Evolutionary conservation across 2,113 vertebrate species (phyloP).

Genomic region (Daboia siamensis): DNA sequence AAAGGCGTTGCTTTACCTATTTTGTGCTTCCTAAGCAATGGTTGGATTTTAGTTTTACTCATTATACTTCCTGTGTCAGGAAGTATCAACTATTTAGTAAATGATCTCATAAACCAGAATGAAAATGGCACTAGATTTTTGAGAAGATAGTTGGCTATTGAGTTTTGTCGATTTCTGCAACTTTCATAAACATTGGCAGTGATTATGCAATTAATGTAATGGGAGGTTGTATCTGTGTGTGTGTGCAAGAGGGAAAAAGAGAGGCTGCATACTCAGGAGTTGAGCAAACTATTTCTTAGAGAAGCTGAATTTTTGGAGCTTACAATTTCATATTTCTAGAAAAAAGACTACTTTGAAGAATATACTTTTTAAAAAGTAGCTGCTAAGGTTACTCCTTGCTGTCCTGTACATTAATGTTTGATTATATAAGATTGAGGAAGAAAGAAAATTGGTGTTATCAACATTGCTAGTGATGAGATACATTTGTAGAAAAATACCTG

Average conservation of each 20-base stretch:
- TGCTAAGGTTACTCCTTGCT: neutral
- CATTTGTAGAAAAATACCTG: neutral
- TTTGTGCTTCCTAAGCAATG: neutral
- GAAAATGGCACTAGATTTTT: neutral
- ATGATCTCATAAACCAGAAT: neutral
- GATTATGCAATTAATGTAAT: neutral
- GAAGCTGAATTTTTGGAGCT: neutral
- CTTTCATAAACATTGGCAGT: neutral
- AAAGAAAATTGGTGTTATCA: neutral
- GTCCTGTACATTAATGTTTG: neutral
- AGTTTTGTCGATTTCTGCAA: neutral
- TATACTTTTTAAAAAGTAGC: neutral
- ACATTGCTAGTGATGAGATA: neutral
- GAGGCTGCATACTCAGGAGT: neutral
- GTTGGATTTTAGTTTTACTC: neutral
- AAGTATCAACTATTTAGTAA: neutral
- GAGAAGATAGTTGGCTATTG: neutral
- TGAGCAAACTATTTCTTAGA: neutral
- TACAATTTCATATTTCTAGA: neutral
- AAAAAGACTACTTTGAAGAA: neutral
- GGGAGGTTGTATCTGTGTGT: neutral
- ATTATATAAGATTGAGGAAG: neutral
- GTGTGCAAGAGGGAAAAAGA: neutral
- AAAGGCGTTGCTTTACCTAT: neutral
- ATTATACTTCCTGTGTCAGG: neutral